Evolutionary conservation across 2,797 vertebrate species (phyloP), one percentile per base, ranked within the genome.

Genomic region (Gobionotothen gibberifrons): DNA sequence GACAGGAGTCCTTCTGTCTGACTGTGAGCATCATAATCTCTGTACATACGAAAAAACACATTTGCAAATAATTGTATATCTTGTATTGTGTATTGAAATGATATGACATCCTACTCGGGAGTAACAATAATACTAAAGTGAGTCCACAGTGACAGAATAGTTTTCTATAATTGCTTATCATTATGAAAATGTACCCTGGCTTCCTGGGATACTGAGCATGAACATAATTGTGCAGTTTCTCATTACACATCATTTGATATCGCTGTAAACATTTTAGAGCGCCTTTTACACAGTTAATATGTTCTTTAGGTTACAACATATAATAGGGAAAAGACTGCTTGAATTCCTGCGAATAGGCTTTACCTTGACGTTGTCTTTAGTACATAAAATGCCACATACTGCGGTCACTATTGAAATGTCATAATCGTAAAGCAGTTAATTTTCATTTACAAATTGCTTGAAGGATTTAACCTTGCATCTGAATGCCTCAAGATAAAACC

Each of bases 321-420:
- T n/a, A n/a, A n/a, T n/a, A 56, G 26, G 19, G 17, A n/a, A 26
- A 72, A 19, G 21, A 22, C 62, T n/a, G 21, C 59, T 56, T 43
- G 8, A 14, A 68, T 21, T 65, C 9, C 29, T 40, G 36, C 17
- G 16, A 17, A 40, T 26, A 62, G 42, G 58, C 53, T 36, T 39
- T n/a, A 54, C 32, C 53, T 67, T 47, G 9, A 62, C 54, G 42
- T 55, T 70, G 51, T 42, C 29, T 53, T 62, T 36, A 42, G 54
- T 52, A 43, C 60, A 72, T 57, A 26, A 49, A 62, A 57, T 21
- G 29, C 29, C 15, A 42, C 62, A 43, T 64, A 43, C 32, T 43
- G 36, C 2, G 32, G 10, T 53, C 16, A 22, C 32, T 64, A 60
- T 19, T 62, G 42, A 36, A 43, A 48, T 2, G 55, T 64, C n/a